A percentile compares a stretch with the other conserved stretches of the same genome.
Conservation (phyloP, 2,888 invertebrate species). For the Epirrita christyi region DNA sequence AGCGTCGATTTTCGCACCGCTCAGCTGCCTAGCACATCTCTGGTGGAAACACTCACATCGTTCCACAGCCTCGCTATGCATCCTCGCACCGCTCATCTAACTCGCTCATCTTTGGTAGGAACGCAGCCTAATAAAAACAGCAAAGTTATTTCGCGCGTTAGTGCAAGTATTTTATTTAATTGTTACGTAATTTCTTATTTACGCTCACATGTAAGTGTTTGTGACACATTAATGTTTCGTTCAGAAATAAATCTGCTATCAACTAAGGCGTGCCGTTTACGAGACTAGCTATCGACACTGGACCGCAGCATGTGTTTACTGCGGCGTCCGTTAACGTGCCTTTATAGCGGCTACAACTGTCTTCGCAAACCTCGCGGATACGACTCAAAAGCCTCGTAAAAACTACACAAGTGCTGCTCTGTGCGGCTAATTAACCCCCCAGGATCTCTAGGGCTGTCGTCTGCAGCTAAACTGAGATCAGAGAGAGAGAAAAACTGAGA, state of each 20-base stretch:
- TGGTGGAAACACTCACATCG: too few species aligned
- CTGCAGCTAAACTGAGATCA: conserved; percentile 11
- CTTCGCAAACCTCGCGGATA: conserved; percentile 50
- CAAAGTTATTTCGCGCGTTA: too few species aligned
- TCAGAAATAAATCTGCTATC: conserved; percentile 33
- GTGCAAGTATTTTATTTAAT: too few species aligned
- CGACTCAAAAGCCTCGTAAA: conserved; percentile 62
- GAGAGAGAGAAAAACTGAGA: conserved; percentile 6
- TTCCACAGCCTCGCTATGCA: too few species aligned
- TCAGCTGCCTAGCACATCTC: too few species aligned
- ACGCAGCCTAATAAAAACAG: too few species aligned
- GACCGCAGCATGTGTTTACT: conserved; percentile 67
- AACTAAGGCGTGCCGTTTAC: conserved; percentile 58
- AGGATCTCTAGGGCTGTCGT: conserved; percentile 40
- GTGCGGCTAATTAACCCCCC: conserved; percentile 64
- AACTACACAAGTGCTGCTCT: conserved; percentile 58
- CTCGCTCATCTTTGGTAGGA: too few species aligned
- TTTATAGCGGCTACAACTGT: conserved; percentile 64
- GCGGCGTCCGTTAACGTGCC: conserved; percentile 57
- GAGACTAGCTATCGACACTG: conserved; percentile 55
- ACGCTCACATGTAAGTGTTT: neutral
- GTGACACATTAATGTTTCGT: conserved; percentile 30
- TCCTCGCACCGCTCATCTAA: too few species aligned
- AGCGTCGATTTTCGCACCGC: too few species aligned
- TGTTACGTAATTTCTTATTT: neutral